Conservation (phyloP, 2,888 invertebrate genomes). For the Phragmatobia fuliginosa region DNA sequence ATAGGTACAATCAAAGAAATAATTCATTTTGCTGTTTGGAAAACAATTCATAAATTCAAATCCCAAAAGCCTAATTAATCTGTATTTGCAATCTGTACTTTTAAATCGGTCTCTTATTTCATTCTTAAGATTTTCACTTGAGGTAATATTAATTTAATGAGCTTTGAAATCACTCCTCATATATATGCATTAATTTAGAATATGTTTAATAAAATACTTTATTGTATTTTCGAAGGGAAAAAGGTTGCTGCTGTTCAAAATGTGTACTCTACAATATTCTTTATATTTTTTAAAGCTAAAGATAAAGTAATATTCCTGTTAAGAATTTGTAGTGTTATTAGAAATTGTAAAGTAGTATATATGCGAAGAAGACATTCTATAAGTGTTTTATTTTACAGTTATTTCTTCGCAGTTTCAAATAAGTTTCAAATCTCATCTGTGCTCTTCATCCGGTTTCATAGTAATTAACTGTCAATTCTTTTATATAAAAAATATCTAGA, state of each 20-base stretch:
- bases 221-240: neutral
- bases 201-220: neutral
- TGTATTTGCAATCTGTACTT: slow-evolving; percentile 4
- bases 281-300: no score
- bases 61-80: slow-evolving; percentile 18
- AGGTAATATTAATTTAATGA: neutral
- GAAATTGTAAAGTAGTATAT: neutral
- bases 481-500: neutral
- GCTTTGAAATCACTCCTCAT: no score
- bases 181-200: neutral
- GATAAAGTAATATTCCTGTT: no score
- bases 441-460: no score
- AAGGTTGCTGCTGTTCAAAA: neutral
- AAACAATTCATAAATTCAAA: slow-evolving; percentile 34
- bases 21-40: slow-evolving; percentile 22
- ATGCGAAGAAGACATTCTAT: neutral
- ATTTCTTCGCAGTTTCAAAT: no score
- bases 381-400: no score
- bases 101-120: neutral
- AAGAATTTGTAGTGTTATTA: no score
- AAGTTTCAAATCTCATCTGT: no score
- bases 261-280: neutral
- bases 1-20: slow-evolving; percentile 44
- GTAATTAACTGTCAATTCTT: no score
- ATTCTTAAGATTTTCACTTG: neutral